phyloP scores from a whole-genome alignment of 2,797 vertebrate species.

The Gouania willdenowi region DNA sequence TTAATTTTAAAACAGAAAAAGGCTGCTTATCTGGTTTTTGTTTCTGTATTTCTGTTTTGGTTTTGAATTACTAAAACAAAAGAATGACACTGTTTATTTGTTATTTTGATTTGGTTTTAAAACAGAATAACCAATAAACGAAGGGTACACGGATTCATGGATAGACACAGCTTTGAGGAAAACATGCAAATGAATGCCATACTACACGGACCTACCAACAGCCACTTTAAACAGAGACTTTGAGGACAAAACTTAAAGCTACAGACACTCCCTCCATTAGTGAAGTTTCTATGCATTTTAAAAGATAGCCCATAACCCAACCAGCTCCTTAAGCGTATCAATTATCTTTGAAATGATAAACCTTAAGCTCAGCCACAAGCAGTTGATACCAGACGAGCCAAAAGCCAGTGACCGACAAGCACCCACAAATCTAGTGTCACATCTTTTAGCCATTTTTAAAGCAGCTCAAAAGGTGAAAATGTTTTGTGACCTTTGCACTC shows the following conservation, averaged over 20 bases:
- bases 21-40: no score
- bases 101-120: no score
- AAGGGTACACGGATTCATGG: no score
- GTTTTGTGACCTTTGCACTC: slow-evolving; percentile 8
- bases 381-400: slow-evolving; percentile 23
- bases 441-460: slow-evolving; percentile 14
- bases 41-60: no score
- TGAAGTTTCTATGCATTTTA: slow-evolving; percentile 13
- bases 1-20: no score
- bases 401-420: slow-evolving; percentile 22
- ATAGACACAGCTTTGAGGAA: slow-evolving; percentile 19
- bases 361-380: slow-evolving; percentile 28
- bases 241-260: slow-evolving; percentile 40
- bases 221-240: slow-evolving; percentile 35
- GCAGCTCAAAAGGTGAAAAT: neutral
- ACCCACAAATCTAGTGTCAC: slow-evolving; percentile 1
- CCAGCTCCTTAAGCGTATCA: slow-evolving; percentile 17
- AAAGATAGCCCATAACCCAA: slow-evolving; percentile 13
- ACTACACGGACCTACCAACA: slow-evolving; percentile 32
- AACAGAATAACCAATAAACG: no score
- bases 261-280: slow-evolving; percentile 32
- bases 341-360: slow-evolving; percentile 13
- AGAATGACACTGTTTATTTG: no score
- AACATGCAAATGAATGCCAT: slow-evolving; percentile 45
- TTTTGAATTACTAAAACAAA: no score